Base-by-base conservation (phyloP, 2,113 vertebrate genomes). In the Leptocoma aspasia region DNA sequence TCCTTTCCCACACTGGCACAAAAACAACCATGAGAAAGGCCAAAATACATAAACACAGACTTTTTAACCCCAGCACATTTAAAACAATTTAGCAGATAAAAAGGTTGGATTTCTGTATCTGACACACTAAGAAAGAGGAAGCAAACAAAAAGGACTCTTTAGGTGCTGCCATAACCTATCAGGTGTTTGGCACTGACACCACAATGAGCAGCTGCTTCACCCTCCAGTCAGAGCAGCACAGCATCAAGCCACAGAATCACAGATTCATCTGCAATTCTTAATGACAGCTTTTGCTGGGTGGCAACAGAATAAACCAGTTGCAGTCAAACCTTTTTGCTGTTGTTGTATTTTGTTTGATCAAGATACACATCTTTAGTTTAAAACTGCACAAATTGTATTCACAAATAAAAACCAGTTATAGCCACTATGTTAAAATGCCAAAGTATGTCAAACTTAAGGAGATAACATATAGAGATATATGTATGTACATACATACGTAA, bases 391-490 rank as follows among this genome's bases (percentile, higher is more conserved):
- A 81, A 45, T 1, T 35, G 13, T 26, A n/a, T 41, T 79, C 31
- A 31, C 68, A 42, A 71, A 47, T 37, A 35, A 70, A 81, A 87
- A 26, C 1, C 11, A 42, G 28, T n/a, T 44, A 20, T 61, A 94
- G 22, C 5, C n/a, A 61, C 23, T 33, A 21, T 3, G 21, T 16
- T 45, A 75, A 64, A 93, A 83, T 15, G 12, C 12, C 18, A 12
- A 37, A 73, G 6, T 28, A 47, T 11, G 7, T 6, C 50, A 69
- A 57, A 21, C 7, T 83, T 45, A 28, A 69, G 72, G 15, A 90
- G 27, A 35, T 0, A 65, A 8, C n/a, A 45, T 7, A 13, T 3
- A 22, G 3, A 61, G 7, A 16, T 39, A 31, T 5, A 45, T 11
- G 17, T 20, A 54, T 26, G 33, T 5, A 42, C 7, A 20, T 1